phyloP scores from a whole-genome alignment of 1,140 invertebrate genomes.

The Lucilia sericata region DNA sequence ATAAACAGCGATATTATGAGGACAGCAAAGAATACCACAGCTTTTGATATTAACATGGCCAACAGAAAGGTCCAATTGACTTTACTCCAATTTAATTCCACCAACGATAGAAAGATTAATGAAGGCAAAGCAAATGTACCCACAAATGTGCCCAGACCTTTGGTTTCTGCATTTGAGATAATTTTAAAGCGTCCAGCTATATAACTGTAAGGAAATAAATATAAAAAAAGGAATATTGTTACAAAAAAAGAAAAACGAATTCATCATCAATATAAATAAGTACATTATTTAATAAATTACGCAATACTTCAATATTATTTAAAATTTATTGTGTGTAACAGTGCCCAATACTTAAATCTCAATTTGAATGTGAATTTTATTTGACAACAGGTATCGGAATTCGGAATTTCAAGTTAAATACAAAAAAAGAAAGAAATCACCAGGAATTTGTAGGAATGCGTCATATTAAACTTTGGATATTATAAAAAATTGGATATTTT shows the following conservation, averaged over 20 bases:
- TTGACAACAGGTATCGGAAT: too few species aligned
- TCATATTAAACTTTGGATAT: too few species aligned
- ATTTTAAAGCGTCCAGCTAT: slow-evolving; percentile 87
- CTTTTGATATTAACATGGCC: slow-evolving; percentile 87
- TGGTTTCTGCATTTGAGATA: slow-evolving; percentile 87
- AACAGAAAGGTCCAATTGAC: slow-evolving; percentile 93
- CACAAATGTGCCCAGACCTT: slow-evolving; percentile 93
- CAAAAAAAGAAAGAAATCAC: too few species aligned
- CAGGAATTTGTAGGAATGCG: too few species aligned
- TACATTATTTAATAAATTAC: not conserved
- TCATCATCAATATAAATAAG: not conserved
- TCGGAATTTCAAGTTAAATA: too few species aligned
- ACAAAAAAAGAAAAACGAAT: not conserved
- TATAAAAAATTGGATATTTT: too few species aligned
- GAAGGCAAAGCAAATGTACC: slow-evolving; percentile 93
- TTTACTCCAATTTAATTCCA: slow-evolving; percentile 83
- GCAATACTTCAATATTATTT: too few species aligned
- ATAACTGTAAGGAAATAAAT: slow-evolving; percentile 77
- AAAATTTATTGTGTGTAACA: not conserved
- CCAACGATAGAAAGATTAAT: slow-evolving; percentile 91
- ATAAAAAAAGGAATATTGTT: not conserved
- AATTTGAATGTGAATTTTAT: too few species aligned
- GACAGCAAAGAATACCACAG: slow-evolving; percentile 86
- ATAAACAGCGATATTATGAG: slow-evolving; percentile 83
- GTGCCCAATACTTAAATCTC: not conserved